Base-by-base conservation (phyloP, 2,797 vertebrate genomes). In the Dermochelys coriacea region DNA sequence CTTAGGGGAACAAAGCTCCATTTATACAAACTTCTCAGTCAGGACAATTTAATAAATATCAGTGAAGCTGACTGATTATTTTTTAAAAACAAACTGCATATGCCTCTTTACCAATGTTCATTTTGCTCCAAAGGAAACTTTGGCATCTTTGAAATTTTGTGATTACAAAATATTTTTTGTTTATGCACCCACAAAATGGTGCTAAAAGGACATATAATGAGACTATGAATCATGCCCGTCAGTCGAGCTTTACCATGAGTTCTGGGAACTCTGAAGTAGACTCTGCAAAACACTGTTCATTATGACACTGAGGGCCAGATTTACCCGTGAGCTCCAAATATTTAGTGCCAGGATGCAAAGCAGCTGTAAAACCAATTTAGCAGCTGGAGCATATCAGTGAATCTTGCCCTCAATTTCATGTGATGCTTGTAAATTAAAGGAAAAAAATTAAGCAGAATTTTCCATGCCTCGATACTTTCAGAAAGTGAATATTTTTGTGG, bases 331-430 rank as follows among this genome's bases (percentile, higher is more conserved):
- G 84, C 84, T 49, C 29, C 86, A 94, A 93, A n/a, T 85, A 49
- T 7, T 27, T 85, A 49, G 47, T 88, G 93, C 89, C 95, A 86
- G 92, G 94, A 96, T 84, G 89, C 74, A 86, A 95, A 59, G 82
- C 37, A 95, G 57, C 82, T 94, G 29, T 86, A 45, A 86, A 93
- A 89, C 77, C 74, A 89, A 29, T 45, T 82, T 64, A 94, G 93
- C 91, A 92, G 82, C 92, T 90, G 84, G 80, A 94, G 29, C 52
- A 79, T 23, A 91, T 51, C 34, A 57, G 82, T 75, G 88, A 31
- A 54, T 94, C 77, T 45, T 95, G 74, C 75, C 59, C 74, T 88
- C 90, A 84, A 10, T 34, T 79, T 93, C 64, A 96, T 0, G 0
- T 59, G 29, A 59, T 59, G 29, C 27, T 31, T 59, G 57, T 37